Evolutionary conservation across 2,113 vertebrate species (phyloP), one percentile per base, ranked within the genome.

Genomic region (Phalacrocorax aristotelis): DNA sequence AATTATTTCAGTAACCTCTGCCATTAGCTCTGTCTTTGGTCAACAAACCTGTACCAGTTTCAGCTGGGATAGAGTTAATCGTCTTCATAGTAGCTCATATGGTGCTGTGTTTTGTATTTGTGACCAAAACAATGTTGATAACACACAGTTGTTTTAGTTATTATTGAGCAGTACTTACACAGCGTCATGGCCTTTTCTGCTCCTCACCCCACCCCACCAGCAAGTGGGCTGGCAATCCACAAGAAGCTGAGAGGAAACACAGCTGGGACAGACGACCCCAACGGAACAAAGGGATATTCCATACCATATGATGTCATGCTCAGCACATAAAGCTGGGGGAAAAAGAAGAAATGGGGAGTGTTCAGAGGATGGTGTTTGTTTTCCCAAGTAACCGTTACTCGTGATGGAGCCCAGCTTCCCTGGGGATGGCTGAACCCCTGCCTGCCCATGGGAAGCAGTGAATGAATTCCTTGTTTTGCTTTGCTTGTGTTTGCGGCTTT

Each of bases 381-480:
- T 72, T 58, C 58, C 20, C 13, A 51, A 72, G 36, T 36, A 17
- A 60, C 11, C 0, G 0, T 51, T 44, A 66, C 0, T 0, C 0
- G 0, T 44, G 52, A 20, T 60, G 26, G 16, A 78, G 25, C 20
- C 21, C 20, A 15, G n/a, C 14, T 78, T 42, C 64, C n/a, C 49
- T 36, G 15, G 30, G n/a, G 40, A 26, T 10, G 32, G 7, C 52
- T 36, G 17, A 34, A 12, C 27, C 51, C 36, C 61, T 60, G 52
- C 22, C 32, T 60, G 36, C 9, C 1, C 0, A 26, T 51, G 15
- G 60, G 61, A 75, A 15, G 32, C 0, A 1, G 4, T 11, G 27
- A 69, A n/a, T 38, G 1, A 58, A 60, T 38, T 38, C 27, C 27
- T 44, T 48, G 2, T 26, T 32, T 77, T 49, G 6, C 15, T 82